These are phyloP conservation scores for Propsilocerus akamusi DNA, from an alignment of 1,140 invertebrate species.

Conservation along the genomic window DNA sequence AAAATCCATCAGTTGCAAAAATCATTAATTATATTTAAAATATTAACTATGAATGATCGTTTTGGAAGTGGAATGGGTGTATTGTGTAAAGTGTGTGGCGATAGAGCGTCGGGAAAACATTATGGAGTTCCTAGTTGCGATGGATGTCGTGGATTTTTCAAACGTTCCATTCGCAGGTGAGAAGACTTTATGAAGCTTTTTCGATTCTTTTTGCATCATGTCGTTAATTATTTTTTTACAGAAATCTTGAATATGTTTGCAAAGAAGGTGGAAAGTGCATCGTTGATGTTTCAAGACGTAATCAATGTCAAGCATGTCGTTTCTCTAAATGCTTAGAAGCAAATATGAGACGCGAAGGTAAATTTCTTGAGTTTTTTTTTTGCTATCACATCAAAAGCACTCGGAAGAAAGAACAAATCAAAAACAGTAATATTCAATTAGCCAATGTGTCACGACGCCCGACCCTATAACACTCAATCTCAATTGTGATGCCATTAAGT, in stretches of 20 bases:
- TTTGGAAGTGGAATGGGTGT: conserved; percentile 16
- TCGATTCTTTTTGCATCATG: conserved; percentile 5
- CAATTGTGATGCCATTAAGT: neutral
- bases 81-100: conserved; percentile 64
- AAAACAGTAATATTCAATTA: neutral
- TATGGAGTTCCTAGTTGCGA: conserved; percentile 75
- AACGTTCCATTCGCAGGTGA: conserved; percentile 67
- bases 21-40: too few relatives aligned
- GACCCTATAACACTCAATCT: too few relatives aligned
- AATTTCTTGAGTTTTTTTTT: conserved; percentile 23
- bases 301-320: conserved; percentile 89
- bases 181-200: conserved; percentile 7
- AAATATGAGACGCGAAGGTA: conserved; percentile 92
- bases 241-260: conserved; percentile 82
- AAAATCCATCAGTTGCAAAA: too few relatives aligned
- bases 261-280: conserved; percentile 78
- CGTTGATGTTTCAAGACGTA: conserved; percentile 78
- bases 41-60: neutral
- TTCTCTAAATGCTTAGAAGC: conserved; percentile 83
- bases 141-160: conserved; percentile 84
- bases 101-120: conserved; percentile 83
- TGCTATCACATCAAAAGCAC: neutral
- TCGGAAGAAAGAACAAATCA: neutral
- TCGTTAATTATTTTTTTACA: conserved; percentile 19
- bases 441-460: too few relatives aligned